Base-by-base conservation (phyloP, 1,140 invertebrate species). In the Anoplophora glabripennis region DNA sequence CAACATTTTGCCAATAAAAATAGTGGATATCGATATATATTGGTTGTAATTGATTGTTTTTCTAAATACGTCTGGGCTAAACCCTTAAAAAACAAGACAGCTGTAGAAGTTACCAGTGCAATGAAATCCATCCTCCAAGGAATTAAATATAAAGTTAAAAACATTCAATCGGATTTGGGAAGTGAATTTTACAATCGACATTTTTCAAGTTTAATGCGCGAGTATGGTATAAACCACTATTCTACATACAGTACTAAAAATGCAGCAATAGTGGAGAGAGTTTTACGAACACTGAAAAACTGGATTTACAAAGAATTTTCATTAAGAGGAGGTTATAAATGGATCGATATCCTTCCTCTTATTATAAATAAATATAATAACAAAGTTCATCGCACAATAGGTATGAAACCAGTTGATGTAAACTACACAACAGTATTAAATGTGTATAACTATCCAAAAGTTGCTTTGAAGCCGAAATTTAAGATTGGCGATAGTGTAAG, bases 261-360 rank as follows among this genome's bases (percentile, higher is more conserved):
- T 72, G 72, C 75, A 28, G 63, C 70, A 2, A 69, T 78, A 42
- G 61, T 71, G 21, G 75, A 78, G 68, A 53, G 77, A 18, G 77
- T 77, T 34, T 75, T 77, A 67, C 61, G 72, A 15, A 77, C 74
- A 9, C 55, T 80, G 21, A 78, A 77, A 71, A 59, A 55, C 15
- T 67, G 59, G 59, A 69, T 79, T 63, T 79, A 61, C 56, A 66
- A 68, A 63, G 57, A 65, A 14, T 77, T 77, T 64, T 72, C 63
- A 46, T 40, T 66, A 40, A 56, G 64, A 11, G 72, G 72, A 11
- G 71, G 65, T 21, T 63, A 69, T 36, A 67, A 57, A 41, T 77
- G 69, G 59, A 49, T 73, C 5, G 57, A 73, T 52, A 61, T 64
- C 8, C 54, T 76, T 47, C 35, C 71, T 34, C 40, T 68, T 42